Percentiles rank a stretch among this genome's conserved stretches.
Conservation (phyloP, 1,140 invertebrate species). For the Cherax destructor region DNA sequence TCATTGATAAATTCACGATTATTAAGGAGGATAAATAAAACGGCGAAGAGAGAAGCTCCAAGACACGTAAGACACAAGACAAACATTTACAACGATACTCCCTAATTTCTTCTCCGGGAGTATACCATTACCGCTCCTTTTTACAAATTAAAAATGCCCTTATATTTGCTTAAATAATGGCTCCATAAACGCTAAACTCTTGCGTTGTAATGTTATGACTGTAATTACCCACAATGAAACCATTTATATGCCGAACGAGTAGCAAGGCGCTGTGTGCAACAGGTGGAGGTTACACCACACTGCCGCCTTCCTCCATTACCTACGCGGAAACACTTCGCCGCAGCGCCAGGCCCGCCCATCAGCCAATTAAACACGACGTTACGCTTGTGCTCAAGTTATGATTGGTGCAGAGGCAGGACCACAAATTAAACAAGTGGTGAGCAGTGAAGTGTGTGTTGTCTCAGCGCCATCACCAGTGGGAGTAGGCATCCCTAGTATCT, state of each 20-base stretch:
- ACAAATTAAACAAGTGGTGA: background rate
- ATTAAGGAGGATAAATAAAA: no score
- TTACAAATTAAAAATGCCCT: constrained; percentile 62
- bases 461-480: no score
- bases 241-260: constrained; percentile 61
- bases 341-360: background rate
- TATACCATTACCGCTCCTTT: constrained; percentile 38
- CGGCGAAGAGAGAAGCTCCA: no score
- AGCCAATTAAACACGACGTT: constrained; percentile 5
- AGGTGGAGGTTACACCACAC: background rate
- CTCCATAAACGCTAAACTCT: constrained; percentile 47
- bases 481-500: no score
- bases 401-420: background rate
- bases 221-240: constrained; percentile 61
- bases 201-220: constrained; percentile 47
- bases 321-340: background rate
- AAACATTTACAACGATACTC: background rate
- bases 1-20: no score
- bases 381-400: background rate
- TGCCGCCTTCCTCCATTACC: background rate
- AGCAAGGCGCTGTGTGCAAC: constrained; percentile 6
- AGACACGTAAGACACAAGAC: no score
- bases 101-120: constrained; percentile 37
- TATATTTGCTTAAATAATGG: constrained; percentile 54
- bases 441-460: background rate